Base-by-base conservation (phyloP, 2,113 vertebrate species). In the Mohoua ochrocephala region DNA sequence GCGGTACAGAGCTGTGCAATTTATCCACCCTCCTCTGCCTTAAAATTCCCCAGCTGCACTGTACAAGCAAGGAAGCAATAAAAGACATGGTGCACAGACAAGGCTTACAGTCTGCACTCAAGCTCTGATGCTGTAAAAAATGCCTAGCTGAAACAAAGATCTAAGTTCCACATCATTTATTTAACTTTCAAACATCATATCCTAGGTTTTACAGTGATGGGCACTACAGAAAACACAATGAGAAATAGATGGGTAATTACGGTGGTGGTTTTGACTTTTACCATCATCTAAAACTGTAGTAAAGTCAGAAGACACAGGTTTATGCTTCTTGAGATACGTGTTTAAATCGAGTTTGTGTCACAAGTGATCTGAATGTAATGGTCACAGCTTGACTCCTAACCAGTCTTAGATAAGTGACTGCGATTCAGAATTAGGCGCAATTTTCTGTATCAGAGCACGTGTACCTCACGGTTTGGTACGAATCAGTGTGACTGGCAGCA, bases 191-290 rank as follows among this genome's bases (percentile, higher is more conserved):
- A 78, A 89, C 78, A 82, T 73, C 76, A 61, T 76, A 75, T 81
- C 83, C 65, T 39, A 42, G 27, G 33, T 91, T 95, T 87, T 87
- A 84, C 12, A 5, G 92, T 96, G 96, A 96, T 73, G 77, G 91
- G 77, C 95, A 95, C 93, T 94, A 92, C 80, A 87, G 93, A 93
- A 96, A 97, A 92, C 92, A 88, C n/a, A 18, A 93, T 91, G 91
- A 89, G 93, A 96, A 94, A 82, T 94, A 95, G 88, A 96, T 81
- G 91, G 96, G 92, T 96, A 96, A 97, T 96, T 97, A 96, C 4
- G n/a, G 88, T 61, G 73, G 60, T 69, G 57, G 69, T 91, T 95
- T 89, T 95, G 96, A 96, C 95, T 96, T 93, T 68, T 87, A 92
- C 88, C 52, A 91, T 93, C 82, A 92, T 86, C 85, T 86, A 56